Base-by-base conservation (phyloP, 53 echinoderm and acorn worm genomes). In the Echinarachnius parma region DNA sequence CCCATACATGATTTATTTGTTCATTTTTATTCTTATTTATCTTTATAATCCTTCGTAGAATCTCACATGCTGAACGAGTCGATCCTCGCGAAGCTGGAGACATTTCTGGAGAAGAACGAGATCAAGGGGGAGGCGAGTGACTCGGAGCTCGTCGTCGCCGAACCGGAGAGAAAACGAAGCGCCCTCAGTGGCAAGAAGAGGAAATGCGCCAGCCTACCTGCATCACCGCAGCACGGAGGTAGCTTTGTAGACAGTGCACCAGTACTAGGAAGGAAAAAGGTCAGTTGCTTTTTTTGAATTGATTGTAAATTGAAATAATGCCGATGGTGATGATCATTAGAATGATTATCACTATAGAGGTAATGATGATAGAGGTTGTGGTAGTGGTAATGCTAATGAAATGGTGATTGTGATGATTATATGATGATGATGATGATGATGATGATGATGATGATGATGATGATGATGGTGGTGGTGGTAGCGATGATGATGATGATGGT, bases 151-250 rank as follows among this genome's bases (percentile, higher is more conserved):
- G 10, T 50, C 14, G 35, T 72, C 35, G 34, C 74, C 1, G 56
- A 36, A 15, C 74, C 74, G 24, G 74, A 72, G 29, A 54, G 74
- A 42, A 72, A 53, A 42, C 55, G 74, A 14, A 37, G 9, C 35
- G 50, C 13, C 50, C 7, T 39, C 7, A 56, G 37, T 26, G 19
- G 37, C 0, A 27, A 25, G 34, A 39, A 30, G 57, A 72, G 74
- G 16, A 72, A 56, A 42, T 72, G 74, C 28, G 34, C 55, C 74
- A 72, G 74, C 39, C 74, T 72, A 7, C 74, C 74, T 11, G 56
- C 74, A 21, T 72, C 74, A 1, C 74, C 74, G 1, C 55, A 56
- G 8, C 74, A 72, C 39, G 16, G 57, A 39, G 74, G 37, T 16
- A 72, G 74, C 74, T 72, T 13, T 23, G 34, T 28, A 4, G 57